These are phyloP conservation scores for Scleropages formosus DNA, from an alignment of 2,797 vertebrate species.

Conservation along the genomic window DNA sequence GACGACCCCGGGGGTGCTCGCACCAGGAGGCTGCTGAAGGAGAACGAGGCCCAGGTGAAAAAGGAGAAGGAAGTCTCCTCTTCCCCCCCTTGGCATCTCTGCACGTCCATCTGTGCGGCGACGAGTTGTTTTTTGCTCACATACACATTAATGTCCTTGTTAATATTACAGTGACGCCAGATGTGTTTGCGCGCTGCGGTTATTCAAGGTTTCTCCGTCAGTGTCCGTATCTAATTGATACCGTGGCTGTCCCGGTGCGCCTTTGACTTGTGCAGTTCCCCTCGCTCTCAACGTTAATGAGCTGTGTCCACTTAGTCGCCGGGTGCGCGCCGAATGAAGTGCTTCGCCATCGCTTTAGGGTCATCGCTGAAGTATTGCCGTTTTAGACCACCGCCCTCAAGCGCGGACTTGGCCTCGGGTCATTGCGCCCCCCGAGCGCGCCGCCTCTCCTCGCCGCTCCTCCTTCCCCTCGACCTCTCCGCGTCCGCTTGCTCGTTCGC, in stretches of 20 bases:
- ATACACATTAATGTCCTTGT: slow-evolving; percentile 61
- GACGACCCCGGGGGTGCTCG: slow-evolving; percentile 80
- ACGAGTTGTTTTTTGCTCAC: slow-evolving; percentile 51
- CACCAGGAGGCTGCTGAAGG: slow-evolving; percentile 82
- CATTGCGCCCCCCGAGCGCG: slow-evolving; percentile 45
- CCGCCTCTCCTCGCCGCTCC: slow-evolving; percentile 31
- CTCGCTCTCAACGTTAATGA: slow-evolving; percentile 7
- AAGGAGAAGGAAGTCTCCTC: slow-evolving; percentile 60
- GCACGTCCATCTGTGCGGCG: slow-evolving; percentile 41
- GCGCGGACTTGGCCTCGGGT: slow-evolving; percentile 36
- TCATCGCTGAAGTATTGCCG: slow-evolving; percentile 42
- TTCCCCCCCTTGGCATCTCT: slow-evolving; percentile 49
- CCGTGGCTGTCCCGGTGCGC: slow-evolving; percentile 47
- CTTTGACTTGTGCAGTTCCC: background rate
- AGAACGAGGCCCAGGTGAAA: slow-evolving; percentile 84
- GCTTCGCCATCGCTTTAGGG: background rate
- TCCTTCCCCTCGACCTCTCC: slow-evolving; percentile 37
- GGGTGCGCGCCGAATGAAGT: background rate
- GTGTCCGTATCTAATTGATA: slow-evolving; percentile 67
- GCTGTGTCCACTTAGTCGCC: background rate
- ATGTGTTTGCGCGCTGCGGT: slow-evolving; percentile 38
- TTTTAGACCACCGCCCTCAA: background rate
- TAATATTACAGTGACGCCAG: slow-evolving; percentile 52
- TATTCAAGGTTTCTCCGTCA: slow-evolving; percentile 55
- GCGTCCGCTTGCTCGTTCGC: slow-evolving; percentile 28